A percentile compares a stretch with the other conserved stretches of the same genome.
phyloP scores from a whole-genome alignment of 2,113 vertebrate genomes.

The Rhabdornis inornatus region DNA sequence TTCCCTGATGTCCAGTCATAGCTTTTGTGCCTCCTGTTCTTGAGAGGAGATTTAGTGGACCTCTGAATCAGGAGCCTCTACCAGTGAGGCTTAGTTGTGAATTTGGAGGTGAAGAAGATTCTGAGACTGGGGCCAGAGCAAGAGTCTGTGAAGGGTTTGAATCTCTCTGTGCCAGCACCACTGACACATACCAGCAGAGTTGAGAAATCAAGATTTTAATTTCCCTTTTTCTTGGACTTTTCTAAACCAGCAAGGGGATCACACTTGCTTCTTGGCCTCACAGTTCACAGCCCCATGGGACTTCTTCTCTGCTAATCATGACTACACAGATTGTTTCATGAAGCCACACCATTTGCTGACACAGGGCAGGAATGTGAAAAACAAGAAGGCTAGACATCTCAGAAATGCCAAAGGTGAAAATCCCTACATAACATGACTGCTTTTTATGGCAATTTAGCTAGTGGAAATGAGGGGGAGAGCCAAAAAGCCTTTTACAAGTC shows the following conservation, averaged over 20 bases:
- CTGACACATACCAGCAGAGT: neutral
- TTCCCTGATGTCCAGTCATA: neutral
- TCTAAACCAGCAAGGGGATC: neutral
- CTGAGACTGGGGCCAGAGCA: neutral
- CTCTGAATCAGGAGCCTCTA: neutral
- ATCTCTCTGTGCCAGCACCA: neutral
- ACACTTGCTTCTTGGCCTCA: neutral
- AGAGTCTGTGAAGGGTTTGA: neutral
- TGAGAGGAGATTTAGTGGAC: neutral
- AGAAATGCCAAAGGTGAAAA: slow-evolving; percentile 8
- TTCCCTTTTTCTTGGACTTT: neutral
- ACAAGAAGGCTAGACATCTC: neutral
- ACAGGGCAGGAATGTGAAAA: neutral
- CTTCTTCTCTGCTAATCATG: neutral
- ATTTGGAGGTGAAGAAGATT: neutral
- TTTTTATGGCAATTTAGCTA: neutral
- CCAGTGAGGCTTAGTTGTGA: neutral
- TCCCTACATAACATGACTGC: neutral
- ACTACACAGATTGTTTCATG: neutral
- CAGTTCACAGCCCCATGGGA: neutral
- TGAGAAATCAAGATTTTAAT: neutral
- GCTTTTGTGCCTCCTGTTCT: neutral
- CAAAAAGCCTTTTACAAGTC: neutral
- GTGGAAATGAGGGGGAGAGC: neutral
- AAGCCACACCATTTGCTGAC: neutral